Percentiles rank a stretch among this genome's conserved stretches.
phyloP scores from a whole-genome alignment of 2,888 invertebrate genomes.

The Rhodophaea formosa region DNA sequence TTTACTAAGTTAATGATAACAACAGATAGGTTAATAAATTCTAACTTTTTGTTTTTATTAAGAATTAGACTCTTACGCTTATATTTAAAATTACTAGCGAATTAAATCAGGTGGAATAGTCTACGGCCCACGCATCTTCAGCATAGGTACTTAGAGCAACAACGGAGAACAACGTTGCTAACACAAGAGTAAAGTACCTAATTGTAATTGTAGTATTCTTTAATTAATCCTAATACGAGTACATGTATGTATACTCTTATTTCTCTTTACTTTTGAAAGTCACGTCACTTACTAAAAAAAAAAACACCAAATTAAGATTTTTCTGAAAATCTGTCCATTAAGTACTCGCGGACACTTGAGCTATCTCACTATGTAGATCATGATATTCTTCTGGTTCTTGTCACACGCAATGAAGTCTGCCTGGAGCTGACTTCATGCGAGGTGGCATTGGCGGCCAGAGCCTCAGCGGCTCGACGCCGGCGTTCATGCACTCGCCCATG shows the following conservation, averaged over 20 bases:
- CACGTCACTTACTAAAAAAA: not conserved
- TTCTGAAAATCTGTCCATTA: slow-evolving; percentile 1
- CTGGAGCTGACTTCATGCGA: slow-evolving; percentile 32
- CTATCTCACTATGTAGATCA: slow-evolving; percentile 35
- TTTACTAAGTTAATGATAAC: no score
- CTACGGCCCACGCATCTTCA: no score
- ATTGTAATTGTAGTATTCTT: no score
- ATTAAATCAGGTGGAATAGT: no score
- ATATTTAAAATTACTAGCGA: no score
- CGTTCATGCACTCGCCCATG: slow-evolving; percentile 93
- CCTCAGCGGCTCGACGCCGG: slow-evolving; percentile 75
- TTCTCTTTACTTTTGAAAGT: not conserved
- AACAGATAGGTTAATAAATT: no score
- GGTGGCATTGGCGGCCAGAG: slow-evolving; percentile 35
- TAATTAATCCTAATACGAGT: no score
- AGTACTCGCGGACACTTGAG: slow-evolving; percentile 1
- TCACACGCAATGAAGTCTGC: slow-evolving; percentile 1
- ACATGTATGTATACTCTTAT: not conserved
- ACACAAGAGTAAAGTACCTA: no score
- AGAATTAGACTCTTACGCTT: no score
- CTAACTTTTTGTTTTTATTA: no score
- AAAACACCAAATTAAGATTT: not conserved
- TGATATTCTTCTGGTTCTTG: slow-evolving; percentile 47
- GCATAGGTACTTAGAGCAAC: no score
- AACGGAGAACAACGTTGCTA: no score